phyloP scores from a whole-genome alignment of 2,797 vertebrate species.

The Melanotaenia pygmaea region DNA sequence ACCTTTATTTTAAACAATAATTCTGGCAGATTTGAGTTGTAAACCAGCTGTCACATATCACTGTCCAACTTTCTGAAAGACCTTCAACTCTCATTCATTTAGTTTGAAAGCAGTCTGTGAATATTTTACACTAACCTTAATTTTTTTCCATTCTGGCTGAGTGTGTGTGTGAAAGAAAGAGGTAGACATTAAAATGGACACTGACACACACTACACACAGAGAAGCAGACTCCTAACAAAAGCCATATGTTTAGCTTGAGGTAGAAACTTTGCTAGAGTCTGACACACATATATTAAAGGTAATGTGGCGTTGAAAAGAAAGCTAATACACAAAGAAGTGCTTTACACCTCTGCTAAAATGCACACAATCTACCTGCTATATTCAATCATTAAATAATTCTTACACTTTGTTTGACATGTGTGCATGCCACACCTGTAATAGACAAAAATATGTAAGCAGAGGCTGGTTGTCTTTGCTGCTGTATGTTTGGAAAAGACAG shows the following conservation, averaged over 20 bases:
- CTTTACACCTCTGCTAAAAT: conserved; percentile 52
- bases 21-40: conserved; percentile 4
- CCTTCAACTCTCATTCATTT: conserved; percentile 60
- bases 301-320: conserved; percentile 28
- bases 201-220: conserved; percentile 41
- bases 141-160: conserved; percentile 66
- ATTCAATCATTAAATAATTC: conserved; percentile 24
- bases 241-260: conserved; percentile 78
- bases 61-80: conserved; percentile 28
- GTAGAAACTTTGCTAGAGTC: conserved; percentile 57
- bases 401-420: conserved; percentile 31
- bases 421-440: conserved; percentile 7
- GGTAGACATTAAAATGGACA: conserved; percentile 60
- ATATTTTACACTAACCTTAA: conserved; percentile 75
- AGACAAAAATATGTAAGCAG: background rate
- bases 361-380: conserved; percentile 33
- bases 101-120: conserved; percentile 60
- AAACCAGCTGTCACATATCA: conserved; percentile 43
- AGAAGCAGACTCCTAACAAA: conserved; percentile 77
- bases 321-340: conserved; percentile 35
- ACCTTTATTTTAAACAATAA: background rate
- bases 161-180: conserved; percentile 52
- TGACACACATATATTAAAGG: conserved; percentile 40
- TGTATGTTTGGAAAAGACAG: conserved; percentile 28
- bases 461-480: conserved; percentile 28